A percentile compares a stretch with the other conserved stretches of the same genome.
Evolutionary conservation across 2,888 invertebrate genomes (phyloP).

Genomic region (Spilosoma lubricipeda): DNA sequence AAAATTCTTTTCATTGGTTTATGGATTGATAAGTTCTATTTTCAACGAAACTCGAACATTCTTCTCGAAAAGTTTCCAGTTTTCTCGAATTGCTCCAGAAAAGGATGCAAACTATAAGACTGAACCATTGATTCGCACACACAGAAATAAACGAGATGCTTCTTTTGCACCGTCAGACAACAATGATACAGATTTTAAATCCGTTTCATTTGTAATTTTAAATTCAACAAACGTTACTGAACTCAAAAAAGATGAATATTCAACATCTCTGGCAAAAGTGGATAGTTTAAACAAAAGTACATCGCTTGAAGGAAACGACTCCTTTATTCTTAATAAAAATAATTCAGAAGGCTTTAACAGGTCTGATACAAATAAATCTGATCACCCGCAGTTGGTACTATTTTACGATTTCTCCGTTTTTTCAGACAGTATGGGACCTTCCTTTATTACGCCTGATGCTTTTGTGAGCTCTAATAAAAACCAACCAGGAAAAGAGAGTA

Average conservation of each 20-base stretch:
- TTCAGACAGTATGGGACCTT: conserved; percentile 54
- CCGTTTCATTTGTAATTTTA: conserved; percentile 31
- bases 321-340: background rate
- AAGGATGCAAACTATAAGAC: conserved; percentile 31
- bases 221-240: conserved; percentile 40
- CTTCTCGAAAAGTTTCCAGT: conserved; percentile 57
- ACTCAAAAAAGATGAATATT: conserved; percentile 44
- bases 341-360: conserved; percentile 28
- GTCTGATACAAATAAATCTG: conserved; percentile 39
- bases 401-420: conserved; percentile 66
- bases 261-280: conserved; percentile 22
- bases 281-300: conserved; percentile 18
- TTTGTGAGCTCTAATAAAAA: conserved; percentile 34
- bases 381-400: conserved; percentile 58
- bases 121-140: conserved; percentile 52
- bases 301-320: conserved; percentile 10
- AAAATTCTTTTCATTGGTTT: conserved; percentile 57
- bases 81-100: conserved; percentile 35
- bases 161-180: conserved; percentile 23
- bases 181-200: conserved; percentile 22
- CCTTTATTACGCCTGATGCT: conserved; percentile 50
- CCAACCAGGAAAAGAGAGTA: conserved; percentile 15
- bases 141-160: conserved; percentile 65
- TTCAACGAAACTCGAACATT: conserved; percentile 66
- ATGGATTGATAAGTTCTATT: conserved; percentile 61